A percentile compares a stretch with the other conserved stretches of the same genome.
These are phyloP conservation scores for Aphyosemion australe DNA, from an alignment of 2,113 vertebrate genomes.

Conservation along the genomic window DNA sequence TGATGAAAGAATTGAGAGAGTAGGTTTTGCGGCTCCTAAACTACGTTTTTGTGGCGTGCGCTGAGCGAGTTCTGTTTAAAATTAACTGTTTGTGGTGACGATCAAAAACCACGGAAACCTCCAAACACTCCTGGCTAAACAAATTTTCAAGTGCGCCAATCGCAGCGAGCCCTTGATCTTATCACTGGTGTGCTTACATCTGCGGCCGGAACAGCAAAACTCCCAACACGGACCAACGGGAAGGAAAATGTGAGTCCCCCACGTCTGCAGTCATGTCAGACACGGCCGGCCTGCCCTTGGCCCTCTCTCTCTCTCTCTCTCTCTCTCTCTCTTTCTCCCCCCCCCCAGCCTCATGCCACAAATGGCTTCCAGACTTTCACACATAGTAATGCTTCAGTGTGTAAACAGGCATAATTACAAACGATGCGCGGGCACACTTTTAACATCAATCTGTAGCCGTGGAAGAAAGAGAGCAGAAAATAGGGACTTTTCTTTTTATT, in stretches of 20 bases:
- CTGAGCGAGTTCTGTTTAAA: constrained; percentile 33
- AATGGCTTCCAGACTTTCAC: constrained; percentile 81
- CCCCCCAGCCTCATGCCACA: constrained; percentile 69
- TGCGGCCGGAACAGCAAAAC: constrained; percentile 43
- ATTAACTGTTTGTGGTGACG: constrained; percentile 46
- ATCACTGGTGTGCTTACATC: constrained; percentile 52
- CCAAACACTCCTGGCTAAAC: constrained; percentile 45
- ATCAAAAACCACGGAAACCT: constrained; percentile 40
- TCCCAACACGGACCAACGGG: constrained; percentile 31
- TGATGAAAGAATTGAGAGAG: constrained; percentile 14
- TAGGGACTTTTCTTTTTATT: constrained; percentile 36
- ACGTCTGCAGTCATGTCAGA: constrained; percentile 54
- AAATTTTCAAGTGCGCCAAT: constrained; percentile 33
- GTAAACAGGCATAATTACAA: constrained; percentile 78
- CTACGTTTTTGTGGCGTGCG: constrained; percentile 1
- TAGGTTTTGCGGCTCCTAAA: constrained; percentile 19
- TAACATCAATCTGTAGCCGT: constrained; percentile 71
- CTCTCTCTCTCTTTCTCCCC: constrained; percentile 49
- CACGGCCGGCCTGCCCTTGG: constrained; percentile 49
- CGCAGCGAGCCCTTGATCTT: constrained; percentile 30
- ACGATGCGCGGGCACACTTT: constrained; percentile 70
- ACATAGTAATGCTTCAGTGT: constrained; percentile 76
- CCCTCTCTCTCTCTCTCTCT: constrained; percentile 44
- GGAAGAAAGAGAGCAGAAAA: constrained; percentile 53
- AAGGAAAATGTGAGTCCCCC: constrained; percentile 47